Evolutionary conservation across 2,113 vertebrate species (phyloP).

Genomic region (Stegastes partitus): DNA sequence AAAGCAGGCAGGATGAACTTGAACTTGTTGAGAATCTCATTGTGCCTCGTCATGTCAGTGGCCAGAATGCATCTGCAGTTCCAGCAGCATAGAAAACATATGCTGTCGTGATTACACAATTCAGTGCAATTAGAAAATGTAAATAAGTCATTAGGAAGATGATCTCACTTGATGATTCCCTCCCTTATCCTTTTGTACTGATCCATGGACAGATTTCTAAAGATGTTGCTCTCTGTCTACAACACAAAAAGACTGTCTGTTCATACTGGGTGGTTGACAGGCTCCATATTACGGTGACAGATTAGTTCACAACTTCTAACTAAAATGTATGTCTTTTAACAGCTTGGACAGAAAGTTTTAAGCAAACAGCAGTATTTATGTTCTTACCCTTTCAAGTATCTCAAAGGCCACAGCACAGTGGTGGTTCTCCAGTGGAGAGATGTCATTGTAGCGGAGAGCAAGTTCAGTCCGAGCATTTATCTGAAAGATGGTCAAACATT

Average conservation of each 20-base stretch:
- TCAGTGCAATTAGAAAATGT: background rate
- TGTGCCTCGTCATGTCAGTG: constrained; percentile 86
- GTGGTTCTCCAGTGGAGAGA: constrained; percentile 88
- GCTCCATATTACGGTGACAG: background rate
- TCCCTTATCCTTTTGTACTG: constrained; percentile 86
- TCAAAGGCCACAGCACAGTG: constrained; percentile 87
- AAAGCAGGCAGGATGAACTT: constrained; percentile 81
- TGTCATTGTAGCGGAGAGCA: constrained; percentile 87
- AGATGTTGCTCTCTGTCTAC: constrained; percentile 86
- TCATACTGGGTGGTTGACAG: background rate
- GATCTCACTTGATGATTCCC: constrained; percentile 86
- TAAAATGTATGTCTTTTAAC: background rate
- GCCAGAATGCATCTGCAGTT: constrained; percentile 84
- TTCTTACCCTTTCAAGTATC: constrained; percentile 83
- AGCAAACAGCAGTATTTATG: background rate
- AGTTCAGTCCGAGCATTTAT: constrained; percentile 87
- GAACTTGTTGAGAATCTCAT: constrained; percentile 86
- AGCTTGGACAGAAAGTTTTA: background rate
- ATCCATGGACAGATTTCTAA: constrained; percentile 84
- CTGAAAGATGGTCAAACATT: constrained; percentile 47
- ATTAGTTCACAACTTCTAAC: background rate
- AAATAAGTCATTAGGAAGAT: background rate
- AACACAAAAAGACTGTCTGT: constrained; percentile 22
- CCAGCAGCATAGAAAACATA: background rate
- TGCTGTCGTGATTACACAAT: background rate